Evolutionary conservation across 2,888 invertebrate species (phyloP), one percentile per base, ranked within the genome.

Genomic region (Onchidella celtica): DNA sequence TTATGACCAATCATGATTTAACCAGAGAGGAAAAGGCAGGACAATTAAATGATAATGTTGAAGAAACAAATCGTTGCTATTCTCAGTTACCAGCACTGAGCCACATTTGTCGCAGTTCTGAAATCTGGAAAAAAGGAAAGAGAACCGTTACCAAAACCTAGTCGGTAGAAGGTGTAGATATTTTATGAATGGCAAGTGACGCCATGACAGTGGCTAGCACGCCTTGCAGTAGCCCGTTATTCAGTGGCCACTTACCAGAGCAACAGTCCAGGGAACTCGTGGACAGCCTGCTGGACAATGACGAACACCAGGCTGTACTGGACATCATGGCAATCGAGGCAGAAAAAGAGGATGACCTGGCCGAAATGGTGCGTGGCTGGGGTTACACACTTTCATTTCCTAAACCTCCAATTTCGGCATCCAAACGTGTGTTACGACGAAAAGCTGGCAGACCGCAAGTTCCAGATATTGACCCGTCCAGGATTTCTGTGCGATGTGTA

Each of bases 281-380:
- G 4, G 78, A 78, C 17, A 47, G 38, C 24, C 69, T 83, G 29
- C n/a, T 78, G 27, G 72, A 74, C 27, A 61, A 72, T 21, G 81
- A 76, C 55, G 83, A 83, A 3, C 68, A 78, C 11, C 63, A 38
- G 36, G 72, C 70, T 1, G 14, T 79, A 29, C 24, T 59, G 24
- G 81, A 83, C 29, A 47, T 21, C 1, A 27, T 83, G 0, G 79
- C 63, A 4, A 55, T 61, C 32, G 83, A 83, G 40, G 84, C 81
- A 29, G 78, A 80, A 29, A 63, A 84, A 4, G 47, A 83, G 27
- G 85, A 84, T 47, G 88, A 87, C 76, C 87, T 86, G 86, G 74
- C 80, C 27, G 89, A 90, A 79, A 87, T 87, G n/a, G 87, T 89
- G 1, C 77, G 80, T 3, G 89, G 88, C 40, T 89, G 90, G 90